Base-by-base conservation (phyloP, 2,888 invertebrate genomes). In the Oxyteleia sp. region DNA sequence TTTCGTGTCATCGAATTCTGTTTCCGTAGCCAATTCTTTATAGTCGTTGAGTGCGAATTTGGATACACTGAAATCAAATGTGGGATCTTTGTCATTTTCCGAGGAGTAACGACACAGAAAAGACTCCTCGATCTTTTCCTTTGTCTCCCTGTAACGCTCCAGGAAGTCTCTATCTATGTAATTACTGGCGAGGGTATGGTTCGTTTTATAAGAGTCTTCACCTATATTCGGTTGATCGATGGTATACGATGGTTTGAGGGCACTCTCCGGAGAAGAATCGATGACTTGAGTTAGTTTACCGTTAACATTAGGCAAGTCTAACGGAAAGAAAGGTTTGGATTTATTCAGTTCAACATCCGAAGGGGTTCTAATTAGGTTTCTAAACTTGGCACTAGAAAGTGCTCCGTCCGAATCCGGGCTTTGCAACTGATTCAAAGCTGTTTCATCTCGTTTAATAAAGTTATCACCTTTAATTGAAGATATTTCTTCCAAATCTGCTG, bases 71-170 rank as follows among this genome's bases (percentile, higher is more conserved):
- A 71, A 61, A 69, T 69, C 69, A n/a, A 41, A 69, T 38, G 69
- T 32, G 4, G 45, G 1, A 1, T 23, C 61, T 53, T 69, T 51
- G 59, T 71, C 26, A 11, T 10, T 15, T 43, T 55, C 63, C 26
- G 45, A 1, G 15, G 38, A 10, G 41, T 66, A 64, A 71, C 71
- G 71, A 79, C 71, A 55, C 49, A 79, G 61, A 71, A 79, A 79
- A 29, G 53, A 11, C 29, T 69, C 55, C 7, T 79, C 63, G 13
- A 79, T 53, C 35, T 55, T 79, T 26, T 64, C 64, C 20, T 79
- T 79, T 49, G 79, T 72, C 23, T 72, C 64, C 43, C 53, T 71
- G 26, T 79, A 71, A 41, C 79, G 71, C 13, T 79, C 64, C 2
- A 79, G 43, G 35, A 79, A 79, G 26, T 71, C 59, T 51, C 35